These are phyloP conservation scores for Cactoblastis cactorum DNA, from an alignment of 2,888 invertebrate species.

Conservation along the genomic window DNA sequence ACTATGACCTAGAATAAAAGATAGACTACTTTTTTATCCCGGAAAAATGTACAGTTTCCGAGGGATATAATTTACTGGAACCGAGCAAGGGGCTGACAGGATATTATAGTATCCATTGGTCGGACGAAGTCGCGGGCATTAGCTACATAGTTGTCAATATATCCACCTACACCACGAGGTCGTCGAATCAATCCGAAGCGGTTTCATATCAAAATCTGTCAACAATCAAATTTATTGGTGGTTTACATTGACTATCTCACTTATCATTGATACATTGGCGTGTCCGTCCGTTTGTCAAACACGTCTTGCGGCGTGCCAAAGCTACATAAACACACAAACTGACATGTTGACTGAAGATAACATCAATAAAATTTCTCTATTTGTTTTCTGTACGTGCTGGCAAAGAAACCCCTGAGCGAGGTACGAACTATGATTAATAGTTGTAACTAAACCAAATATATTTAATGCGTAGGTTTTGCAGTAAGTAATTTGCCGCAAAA, in stretches of 20 bases:
- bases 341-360: background rate
- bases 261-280: background rate
- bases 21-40: too few species aligned
- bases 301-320: background rate
- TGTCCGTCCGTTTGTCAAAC: background rate
- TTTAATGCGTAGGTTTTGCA: background rate
- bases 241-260: background rate
- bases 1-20: too few species aligned
- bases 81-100: too few species aligned
- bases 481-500: background rate
- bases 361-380: conserved; percentile 6
- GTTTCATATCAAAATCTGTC: background rate
- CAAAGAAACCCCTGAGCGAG: background rate
- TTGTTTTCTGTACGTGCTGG: background rate
- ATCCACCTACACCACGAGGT: too few species aligned
- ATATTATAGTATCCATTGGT: too few species aligned
- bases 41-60: too few species aligned
- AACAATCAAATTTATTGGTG: background rate
- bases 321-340: background rate
- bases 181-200: background rate
- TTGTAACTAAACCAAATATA: background rate
- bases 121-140: too few species aligned
- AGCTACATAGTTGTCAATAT: too few species aligned
- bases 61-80: too few species aligned
- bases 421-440: background rate